These are phyloP conservation scores for Spodoptera littoralis DNA, from an alignment of 2,888 invertebrate species.

Conservation along the genomic window DNA sequence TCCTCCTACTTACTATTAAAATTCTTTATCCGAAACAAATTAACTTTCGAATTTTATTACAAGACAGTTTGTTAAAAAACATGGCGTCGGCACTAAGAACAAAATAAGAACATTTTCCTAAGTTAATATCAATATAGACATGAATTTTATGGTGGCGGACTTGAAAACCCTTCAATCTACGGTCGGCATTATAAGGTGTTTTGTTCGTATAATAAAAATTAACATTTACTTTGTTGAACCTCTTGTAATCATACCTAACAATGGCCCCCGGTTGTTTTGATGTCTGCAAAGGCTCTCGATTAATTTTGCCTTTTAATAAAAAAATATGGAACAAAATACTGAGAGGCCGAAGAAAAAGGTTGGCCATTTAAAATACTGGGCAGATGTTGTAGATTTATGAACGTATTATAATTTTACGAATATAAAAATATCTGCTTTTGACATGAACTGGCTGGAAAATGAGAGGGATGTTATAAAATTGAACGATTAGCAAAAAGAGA, in stretches of 20 bases:
- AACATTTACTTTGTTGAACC: slow-evolving; percentile 84
- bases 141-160: slow-evolving; percentile 52
- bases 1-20: no score
- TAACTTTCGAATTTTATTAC: slow-evolving; percentile 23
- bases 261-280: slow-evolving; percentile 84
- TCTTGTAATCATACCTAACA: slow-evolving; percentile 84
- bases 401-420: slow-evolving; percentile 60
- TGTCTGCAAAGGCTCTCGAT: slow-evolving; percentile 83
- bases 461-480: slow-evolving; percentile 50
- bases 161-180: slow-evolving; percentile 62
- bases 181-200: slow-evolving; percentile 73
- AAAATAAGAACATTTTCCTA: slow-evolving; percentile 29
- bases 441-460: slow-evolving; percentile 60
- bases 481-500: slow-evolving; percentile 51
- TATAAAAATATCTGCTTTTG: slow-evolving; percentile 64
- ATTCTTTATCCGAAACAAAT: slow-evolving; percentile 16
- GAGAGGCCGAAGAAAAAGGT: slow-evolving; percentile 65
- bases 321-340: slow-evolving; percentile 74
- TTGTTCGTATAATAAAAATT: slow-evolving; percentile 84
- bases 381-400: slow-evolving; percentile 70
- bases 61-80: slow-evolving; percentile 26
- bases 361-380: slow-evolving; percentile 72
- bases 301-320: slow-evolving; percentile 82
- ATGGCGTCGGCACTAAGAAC: slow-evolving; percentile 13
- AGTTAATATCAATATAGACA: slow-evolving; percentile 57